Base-by-base conservation (phyloP, 2,888 invertebrate genomes). In the Monochamus alternatus region DNA sequence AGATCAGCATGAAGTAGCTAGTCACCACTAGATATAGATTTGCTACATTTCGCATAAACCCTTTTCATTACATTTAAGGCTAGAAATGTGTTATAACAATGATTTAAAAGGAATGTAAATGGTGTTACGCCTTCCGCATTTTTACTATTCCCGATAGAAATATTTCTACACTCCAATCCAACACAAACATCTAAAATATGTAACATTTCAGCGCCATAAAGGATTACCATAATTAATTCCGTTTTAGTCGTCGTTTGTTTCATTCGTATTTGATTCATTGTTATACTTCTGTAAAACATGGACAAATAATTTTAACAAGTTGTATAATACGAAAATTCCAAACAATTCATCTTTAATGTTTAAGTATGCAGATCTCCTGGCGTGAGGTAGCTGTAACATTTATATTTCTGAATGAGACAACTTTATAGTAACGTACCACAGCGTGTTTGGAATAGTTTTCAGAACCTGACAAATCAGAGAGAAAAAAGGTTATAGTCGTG, bases 351-450 rank as follows among this genome's bases (percentile, higher is more conserved):
- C 62, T 70, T 70, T 51, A 51, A 32, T 60, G 47, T 70, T 73
- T 66, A 73, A 76, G 69, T 78, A 81, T 78, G 82, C 80, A 76
- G 78, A 78, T 68, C 78, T 80, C 82, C 80, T 78, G 79, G 81
- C 66, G 82, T 79, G 81, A 81, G 75, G 83, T 83, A 84, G 82
- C 84, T 76, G 81, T 80, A 79, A 79, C 78, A 78, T 79, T 75
- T 78, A 78, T 81, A 74, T 76, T 75, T 78, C 80, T 83, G 81
- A 84, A 81, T 81, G 81, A 83, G 83, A 84, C 82, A 82, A 82
- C 83, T 82, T 78, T 73, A 66, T 73, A 64, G 73, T n/a, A 31
- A 73, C 31, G 44, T 38, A 55, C 65, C 75, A 71, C 68, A 76
- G 60, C 58, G 32, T 66, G 38, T 38, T 30, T n/a, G 43, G 62